phyloP scores from a whole-genome alignment of 2,888 invertebrate genomes.

The Andrena chrysosceles region DNA sequence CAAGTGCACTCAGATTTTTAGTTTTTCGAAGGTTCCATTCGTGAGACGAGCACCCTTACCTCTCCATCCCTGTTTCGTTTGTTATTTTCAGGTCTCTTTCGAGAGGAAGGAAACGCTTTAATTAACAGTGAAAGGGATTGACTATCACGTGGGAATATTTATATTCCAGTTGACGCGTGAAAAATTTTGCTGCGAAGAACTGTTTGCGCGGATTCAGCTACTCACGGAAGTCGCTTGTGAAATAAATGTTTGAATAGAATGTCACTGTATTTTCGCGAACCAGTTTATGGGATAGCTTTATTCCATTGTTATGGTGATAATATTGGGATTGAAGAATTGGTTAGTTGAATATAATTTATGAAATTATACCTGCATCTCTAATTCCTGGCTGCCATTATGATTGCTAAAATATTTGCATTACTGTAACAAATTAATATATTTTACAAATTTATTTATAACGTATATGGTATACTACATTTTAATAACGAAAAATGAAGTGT shows the following conservation, averaged over 20 bases:
- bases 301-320: constrained; percentile 5
- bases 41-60: background rate
- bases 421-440: too few relatives aligned
- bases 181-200: background rate
- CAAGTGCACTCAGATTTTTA: constrained; percentile 42
- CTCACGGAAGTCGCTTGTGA: constrained; percentile 9
- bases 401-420: too few relatives aligned
- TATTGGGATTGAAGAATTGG: background rate
- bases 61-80: background rate
- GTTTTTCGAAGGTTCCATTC: background rate
- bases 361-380: background rate
- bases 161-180: background rate
- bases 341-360: background rate
- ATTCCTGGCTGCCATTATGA: too few relatives aligned
- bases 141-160: background rate
- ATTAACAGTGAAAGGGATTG: constrained; percentile 19
- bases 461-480: too few relatives aligned
- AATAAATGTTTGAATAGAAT: constrained; percentile 15
- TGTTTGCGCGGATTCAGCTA: background rate
- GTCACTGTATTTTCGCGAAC: background rate
- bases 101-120: background rate
- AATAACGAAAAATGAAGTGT: too few relatives aligned
- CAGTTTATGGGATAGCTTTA: background rate
- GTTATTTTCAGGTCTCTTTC: background rate
- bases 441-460: too few relatives aligned